A percentile compares a stretch with the other conserved stretches of the same genome.
Conservation (phyloP, 2,888 invertebrate species). For the Pristionchus japonicus region DNA sequence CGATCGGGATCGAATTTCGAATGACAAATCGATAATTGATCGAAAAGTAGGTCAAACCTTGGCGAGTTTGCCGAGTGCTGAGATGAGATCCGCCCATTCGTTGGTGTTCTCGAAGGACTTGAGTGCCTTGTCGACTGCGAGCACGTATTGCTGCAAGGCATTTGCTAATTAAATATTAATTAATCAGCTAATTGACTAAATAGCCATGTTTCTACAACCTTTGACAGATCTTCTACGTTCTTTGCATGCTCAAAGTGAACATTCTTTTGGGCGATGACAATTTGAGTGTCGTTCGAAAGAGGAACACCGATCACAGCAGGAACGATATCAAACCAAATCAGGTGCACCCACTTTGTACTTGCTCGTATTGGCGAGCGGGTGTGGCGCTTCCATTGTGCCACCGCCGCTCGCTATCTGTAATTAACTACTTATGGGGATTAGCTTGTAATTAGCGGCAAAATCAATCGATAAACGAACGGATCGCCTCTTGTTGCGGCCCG, state of each 20-base stretch:
- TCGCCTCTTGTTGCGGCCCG: background rate
- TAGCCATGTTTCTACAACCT: too few relatives aligned
- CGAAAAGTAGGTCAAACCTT: constrained; percentile 80
- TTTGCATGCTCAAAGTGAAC: too few relatives aligned
- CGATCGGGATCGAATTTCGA: background rate
- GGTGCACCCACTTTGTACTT: constrained; percentile 60
- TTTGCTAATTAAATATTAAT: background rate
- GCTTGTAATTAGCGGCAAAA: too few relatives aligned
- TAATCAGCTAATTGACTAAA: too few relatives aligned
- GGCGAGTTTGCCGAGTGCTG: constrained; percentile 89
- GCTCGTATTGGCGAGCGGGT: constrained; percentile 50
- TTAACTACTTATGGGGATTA: too few relatives aligned
- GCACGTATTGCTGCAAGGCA: constrained; percentile 80
- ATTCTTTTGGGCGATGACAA: too few relatives aligned
- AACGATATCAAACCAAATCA: too few relatives aligned
- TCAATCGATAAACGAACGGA: constrained; percentile 14
- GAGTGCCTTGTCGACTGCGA: constrained; percentile 88
- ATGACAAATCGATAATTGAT: background rate
- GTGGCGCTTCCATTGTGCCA: constrained; percentile 39
- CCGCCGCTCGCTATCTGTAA: constrained; percentile 46
- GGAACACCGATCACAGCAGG: too few relatives aligned
- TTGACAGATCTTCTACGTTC: too few relatives aligned
- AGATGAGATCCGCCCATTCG: constrained; percentile 94
- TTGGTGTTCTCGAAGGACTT: constrained; percentile 93
- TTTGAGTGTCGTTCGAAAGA: too few relatives aligned